phyloP scores from a whole-genome alignment of 2,113 vertebrate genomes.

The Corythaeola cristata region DNA sequence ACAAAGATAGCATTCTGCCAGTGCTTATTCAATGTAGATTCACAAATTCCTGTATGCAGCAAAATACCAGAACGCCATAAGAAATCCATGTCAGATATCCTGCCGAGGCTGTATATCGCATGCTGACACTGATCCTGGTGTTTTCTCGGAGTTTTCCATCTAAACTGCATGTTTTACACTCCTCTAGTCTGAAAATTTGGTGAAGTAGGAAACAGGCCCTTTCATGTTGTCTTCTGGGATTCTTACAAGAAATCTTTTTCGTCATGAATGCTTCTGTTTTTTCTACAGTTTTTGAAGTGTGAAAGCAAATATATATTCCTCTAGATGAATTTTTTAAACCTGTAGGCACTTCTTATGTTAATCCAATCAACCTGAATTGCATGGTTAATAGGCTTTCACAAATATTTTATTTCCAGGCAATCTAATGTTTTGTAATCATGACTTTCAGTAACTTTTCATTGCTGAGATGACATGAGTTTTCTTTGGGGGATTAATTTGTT shows the following conservation, averaged over 20 bases:
- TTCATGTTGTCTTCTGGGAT: background rate
- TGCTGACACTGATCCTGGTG: background rate
- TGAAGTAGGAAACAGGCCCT: background rate
- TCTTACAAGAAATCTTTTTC: background rate
- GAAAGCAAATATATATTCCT: background rate
- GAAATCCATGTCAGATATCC: background rate
- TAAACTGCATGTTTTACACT: background rate
- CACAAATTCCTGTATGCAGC: background rate
- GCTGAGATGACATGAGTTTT: background rate
- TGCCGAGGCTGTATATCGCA: background rate
- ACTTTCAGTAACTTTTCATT: background rate
- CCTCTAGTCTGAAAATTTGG: background rate
- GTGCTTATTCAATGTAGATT: background rate
- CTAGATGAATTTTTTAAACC: background rate
- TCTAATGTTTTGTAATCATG: background rate
- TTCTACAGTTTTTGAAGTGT: background rate
- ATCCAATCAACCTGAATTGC: background rate
- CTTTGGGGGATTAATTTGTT: conserved; percentile 15
- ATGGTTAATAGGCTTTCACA: background rate
- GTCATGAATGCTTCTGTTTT: background rate
- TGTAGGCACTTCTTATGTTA: background rate
- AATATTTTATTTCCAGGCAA: background rate
- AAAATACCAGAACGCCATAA: background rate
- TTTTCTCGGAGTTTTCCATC: background rate
- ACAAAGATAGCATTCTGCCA: background rate